Evolutionary conservation across 2,113 vertebrate genomes (phyloP), one percentile per base, ranked within the genome.

Genomic region (Pitta sordida): DNA sequence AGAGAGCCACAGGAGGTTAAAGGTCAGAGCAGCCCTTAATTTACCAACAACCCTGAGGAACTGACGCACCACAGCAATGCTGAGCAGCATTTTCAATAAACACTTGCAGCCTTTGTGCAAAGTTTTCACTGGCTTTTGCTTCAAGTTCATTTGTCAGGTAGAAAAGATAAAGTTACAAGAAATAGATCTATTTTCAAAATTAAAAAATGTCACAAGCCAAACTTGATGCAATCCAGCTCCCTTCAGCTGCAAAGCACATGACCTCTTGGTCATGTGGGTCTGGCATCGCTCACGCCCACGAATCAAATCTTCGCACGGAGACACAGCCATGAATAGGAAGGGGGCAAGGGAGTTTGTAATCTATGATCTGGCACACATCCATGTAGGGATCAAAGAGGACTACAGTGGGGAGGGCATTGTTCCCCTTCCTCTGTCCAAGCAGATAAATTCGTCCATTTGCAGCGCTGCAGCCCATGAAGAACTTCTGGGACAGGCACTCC

Each of bases 381-480:
- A 88, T 75, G 59, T 99, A 99, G 4, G 98, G 98, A 96, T 99
- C 98, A 83, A 98, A 95, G 76, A 99, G 94, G 30, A 98, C 94
- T 95, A 98, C 97, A 52, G 97, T 97, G 5, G 98, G 98, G 55
- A 97, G 76, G 16, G 74, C 91, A 69, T 96, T 91, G 78, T 98
- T 98, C 24, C 97, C 97, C 87, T 94, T 98, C 77, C 97, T 97
- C 93, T 99, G 98, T 9, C 98, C 98, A 43, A 99, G 92, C 70
- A 99, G 96, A 67, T 98, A 99, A 49, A 99, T 98, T 70, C 97
- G 98, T 10, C 98, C 98, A 8, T 97, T 97, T 53, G 94, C 97
- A 1, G 98, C 98, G 71, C 98, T 94, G 90, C 99, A 99, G 29
- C 98, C 98, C 86, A 97, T 98, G 95, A 98, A 99, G 93, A 99